A percentile compares a stretch with the other conserved stretches of the same genome.
Conservation (phyloP, 2,888 invertebrate genomes). For the Euzetes globulus region DNA sequence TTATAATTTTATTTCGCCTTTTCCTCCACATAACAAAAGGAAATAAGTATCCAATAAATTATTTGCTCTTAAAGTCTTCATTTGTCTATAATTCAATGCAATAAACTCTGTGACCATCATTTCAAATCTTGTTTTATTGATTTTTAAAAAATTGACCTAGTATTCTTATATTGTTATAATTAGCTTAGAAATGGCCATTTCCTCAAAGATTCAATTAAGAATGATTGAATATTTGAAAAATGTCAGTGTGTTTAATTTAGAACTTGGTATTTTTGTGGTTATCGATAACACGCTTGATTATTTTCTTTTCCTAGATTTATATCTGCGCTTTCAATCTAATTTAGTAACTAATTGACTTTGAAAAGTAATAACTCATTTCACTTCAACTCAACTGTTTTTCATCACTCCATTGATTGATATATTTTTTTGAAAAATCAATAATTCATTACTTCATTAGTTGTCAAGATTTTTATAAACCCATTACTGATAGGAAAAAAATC, state of each 20-base stretch:
- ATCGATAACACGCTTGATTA: no score
- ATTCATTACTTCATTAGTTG: slow-evolving; percentile 22
- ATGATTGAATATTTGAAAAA: no score
- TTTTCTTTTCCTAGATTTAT: no score
- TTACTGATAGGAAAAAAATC: not conserved
- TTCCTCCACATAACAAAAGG: not conserved
- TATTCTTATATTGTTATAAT: no score
- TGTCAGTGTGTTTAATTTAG: no score
- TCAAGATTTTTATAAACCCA: slow-evolving; percentile 5
- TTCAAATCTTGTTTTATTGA: no score
- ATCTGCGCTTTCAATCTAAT: no score
- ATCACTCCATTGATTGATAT: not conserved
- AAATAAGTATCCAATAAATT: not conserved
- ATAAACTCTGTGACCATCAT: not conserved
- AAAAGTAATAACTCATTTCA: not conserved
- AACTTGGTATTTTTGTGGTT: no score
- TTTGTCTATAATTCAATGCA: not conserved
- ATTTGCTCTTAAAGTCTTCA: not conserved
- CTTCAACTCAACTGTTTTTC: not conserved
- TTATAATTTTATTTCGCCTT: not conserved
- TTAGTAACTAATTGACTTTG: no score
- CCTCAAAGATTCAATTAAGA: no score
- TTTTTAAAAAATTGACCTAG: no score
- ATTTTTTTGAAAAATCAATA: not conserved
- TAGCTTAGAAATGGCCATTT: no score